These are phyloP conservation scores for Drosophila mercatorum DNA, from an alignment of 2,888 invertebrate genomes.

Conservation along the genomic window DNA sequence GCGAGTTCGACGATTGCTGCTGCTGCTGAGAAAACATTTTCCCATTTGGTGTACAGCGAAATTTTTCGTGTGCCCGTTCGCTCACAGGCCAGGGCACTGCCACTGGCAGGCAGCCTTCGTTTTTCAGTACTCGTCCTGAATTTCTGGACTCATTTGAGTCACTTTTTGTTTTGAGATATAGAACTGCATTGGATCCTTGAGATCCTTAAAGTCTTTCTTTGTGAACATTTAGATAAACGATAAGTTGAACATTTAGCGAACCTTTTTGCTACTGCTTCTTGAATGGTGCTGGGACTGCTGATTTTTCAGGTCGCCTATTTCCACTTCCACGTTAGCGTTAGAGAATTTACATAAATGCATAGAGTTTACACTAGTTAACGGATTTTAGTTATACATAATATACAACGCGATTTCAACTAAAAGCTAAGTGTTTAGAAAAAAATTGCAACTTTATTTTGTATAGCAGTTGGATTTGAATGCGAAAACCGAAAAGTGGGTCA, in stretches of 20 bases:
- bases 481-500: slow-evolving; percentile 84
- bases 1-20: slow-evolving; percentile 42
- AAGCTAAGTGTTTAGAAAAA: slow-evolving; percentile 71
- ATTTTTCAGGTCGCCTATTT: slow-evolving; percentile 73
- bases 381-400: slow-evolving; percentile 59
- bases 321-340: slow-evolving; percentile 65
- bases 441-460: slow-evolving; percentile 64
- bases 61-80: slow-evolving; percentile 61
- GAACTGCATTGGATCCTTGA: slow-evolving; percentile 11
- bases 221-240: slow-evolving; percentile 12
- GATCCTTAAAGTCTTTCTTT: neutral
- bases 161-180: slow-evolving; percentile 16
- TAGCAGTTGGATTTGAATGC: slow-evolving; percentile 80
- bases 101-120: slow-evolving; percentile 37
- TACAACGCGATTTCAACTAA: slow-evolving; percentile 65
- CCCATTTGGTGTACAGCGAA: slow-evolving; percentile 78
- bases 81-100: slow-evolving; percentile 29
- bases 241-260: slow-evolving; percentile 46
- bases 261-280: slow-evolving; percentile 70
- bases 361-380: slow-evolving; percentile 74
- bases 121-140: slow-evolving; percentile 50
- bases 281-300: slow-evolving; percentile 65
- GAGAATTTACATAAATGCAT: slow-evolving; percentile 79
- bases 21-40: slow-evolving; percentile 53
- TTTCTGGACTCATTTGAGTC: slow-evolving; percentile 21